Percentiles rank a stretch among this genome's conserved stretches.
Evolutionary conservation across 1,140 invertebrate species (phyloP).

Genomic region (Hormaphis cornu): DNA sequence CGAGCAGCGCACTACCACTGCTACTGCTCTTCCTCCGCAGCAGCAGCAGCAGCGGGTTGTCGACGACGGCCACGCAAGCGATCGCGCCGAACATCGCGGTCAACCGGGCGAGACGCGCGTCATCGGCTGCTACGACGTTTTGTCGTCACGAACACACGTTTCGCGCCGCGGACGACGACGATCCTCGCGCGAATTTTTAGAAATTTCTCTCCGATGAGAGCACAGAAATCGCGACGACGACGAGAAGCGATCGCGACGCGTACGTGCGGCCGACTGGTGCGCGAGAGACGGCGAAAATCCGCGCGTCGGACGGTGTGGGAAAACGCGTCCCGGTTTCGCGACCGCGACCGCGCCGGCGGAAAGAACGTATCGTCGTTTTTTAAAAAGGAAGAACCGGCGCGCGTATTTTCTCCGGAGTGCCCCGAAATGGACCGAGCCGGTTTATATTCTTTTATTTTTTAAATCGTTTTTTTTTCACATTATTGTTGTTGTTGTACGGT

Average conservation of each 20-base stretch:
- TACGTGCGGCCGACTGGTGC: neutral
- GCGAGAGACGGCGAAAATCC: too few relatives aligned
- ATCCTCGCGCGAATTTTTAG: neutral
- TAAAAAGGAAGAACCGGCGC: conserved; percentile 22
- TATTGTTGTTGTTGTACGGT: neutral
- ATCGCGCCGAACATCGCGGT: conserved; percentile 13
- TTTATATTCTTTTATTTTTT: neutral
- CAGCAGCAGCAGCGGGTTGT: conserved; percentile 12
- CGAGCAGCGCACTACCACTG: too few relatives aligned
- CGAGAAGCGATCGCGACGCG: conserved; percentile 3
- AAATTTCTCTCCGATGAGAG: neutral
- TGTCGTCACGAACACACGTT: too few relatives aligned
- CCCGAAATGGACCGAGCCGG: conserved; percentile 29
- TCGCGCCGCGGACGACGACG: too few relatives aligned
- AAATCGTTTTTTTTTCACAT: neutral
- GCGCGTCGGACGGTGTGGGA: neutral
- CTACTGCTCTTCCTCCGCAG: too few relatives aligned
- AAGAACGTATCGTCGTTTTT: neutral
- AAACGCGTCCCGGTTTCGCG: conserved; percentile 16
- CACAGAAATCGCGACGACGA: neutral
- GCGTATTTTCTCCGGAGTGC: conserved; percentile 28
- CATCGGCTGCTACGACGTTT: too few relatives aligned
- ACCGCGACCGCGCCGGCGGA: neutral
- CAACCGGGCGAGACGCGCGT: too few relatives aligned
- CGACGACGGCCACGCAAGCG: conserved; percentile 25